A percentile compares a stretch with the other conserved stretches of the same genome.
These are phyloP conservation scores for Rhinoraja longicauda DNA, from an alignment of 2,797 vertebrate species.

Conservation along the genomic window DNA sequence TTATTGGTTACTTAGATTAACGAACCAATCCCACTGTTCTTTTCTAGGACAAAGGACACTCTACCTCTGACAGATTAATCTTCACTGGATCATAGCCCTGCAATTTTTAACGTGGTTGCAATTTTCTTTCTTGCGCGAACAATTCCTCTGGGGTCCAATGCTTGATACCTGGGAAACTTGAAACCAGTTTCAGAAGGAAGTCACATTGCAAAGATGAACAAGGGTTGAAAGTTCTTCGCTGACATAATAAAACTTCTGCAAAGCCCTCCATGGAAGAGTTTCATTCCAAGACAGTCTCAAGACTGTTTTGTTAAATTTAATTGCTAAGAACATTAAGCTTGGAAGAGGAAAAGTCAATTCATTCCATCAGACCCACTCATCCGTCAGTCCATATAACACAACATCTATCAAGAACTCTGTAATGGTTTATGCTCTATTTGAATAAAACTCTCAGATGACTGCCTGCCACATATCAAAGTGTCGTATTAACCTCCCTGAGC, in stretches of 20 bases:
- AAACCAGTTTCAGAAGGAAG: not conserved
- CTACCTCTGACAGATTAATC: not conserved
- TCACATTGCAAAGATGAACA: not conserved
- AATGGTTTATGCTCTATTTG: not conserved
- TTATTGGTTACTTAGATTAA: not conserved
- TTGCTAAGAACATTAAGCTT: not conserved
- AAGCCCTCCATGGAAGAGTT: not conserved
- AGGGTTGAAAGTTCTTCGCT: not conserved
- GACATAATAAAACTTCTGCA: not conserved
- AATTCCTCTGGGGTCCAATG: not conserved
- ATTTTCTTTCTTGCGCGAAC: not conserved
- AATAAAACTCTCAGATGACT: not conserved
- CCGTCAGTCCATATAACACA: not conserved
- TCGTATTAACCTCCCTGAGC: not conserved
- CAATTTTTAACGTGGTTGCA: not conserved
- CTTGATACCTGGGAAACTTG: not conserved
- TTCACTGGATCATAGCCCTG: not conserved
- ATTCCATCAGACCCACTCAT: not conserved
- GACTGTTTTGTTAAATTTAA: not conserved
- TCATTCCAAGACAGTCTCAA: not conserved
- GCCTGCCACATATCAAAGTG: not conserved
- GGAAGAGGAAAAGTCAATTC: not conserved
- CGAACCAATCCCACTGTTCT: not conserved
- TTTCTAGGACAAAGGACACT: not conserved
- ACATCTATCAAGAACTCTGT: not conserved